Base-by-base conservation (phyloP, 2,113 vertebrate genomes). In the Semicossyphus pulcher region DNA sequence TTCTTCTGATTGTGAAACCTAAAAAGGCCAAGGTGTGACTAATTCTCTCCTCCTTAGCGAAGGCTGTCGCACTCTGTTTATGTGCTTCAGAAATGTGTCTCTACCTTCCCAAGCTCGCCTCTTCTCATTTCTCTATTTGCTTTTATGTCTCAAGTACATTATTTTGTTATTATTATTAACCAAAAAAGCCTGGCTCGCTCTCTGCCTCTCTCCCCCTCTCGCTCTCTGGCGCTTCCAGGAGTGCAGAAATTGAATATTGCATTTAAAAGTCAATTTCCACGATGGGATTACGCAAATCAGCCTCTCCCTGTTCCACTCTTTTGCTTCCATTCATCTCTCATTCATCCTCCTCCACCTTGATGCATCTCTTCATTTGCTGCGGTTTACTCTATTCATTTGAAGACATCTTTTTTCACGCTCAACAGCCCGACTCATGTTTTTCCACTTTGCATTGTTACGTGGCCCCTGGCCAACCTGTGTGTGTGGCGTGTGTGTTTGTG, bases 191-290 rank as follows among this genome's bases (percentile, higher is more conserved):
- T 31, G 51, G 41, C 68, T 52, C 63, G 60, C 64, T 44, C 69
- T n/a, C n/a, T n/a, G n/a, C 2, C 52, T 44, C 64, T 71, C 69
- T 53, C 58, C 54, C 71, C 48, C 85, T 72, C n/a, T n/a, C n/a
- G n/a, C n/a, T n/a, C n/a, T n/a, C n/a, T n/a, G n/a, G n/a, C 65
- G 64, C 73, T 72, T 85, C 61, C 83, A 80, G 69, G 83, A 87
- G 81, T 87, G 81, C 42, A 26, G 65, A 94, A 93, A 94, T 94
- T 93, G 91, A 94, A 94, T 93, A 91, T 93, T 93, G 88, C 89
- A 90, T 93, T 94, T 94, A 93, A 93, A 93, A 94, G 91, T 91
- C 88, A 91, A 93, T 94, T 94, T 94, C 86, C 83, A 85, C 85
- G 80, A 94, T 88, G 86, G 93, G 90, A 94, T 94, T 93, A 94